Conservation (phyloP, 2,797 vertebrate species). For the Pseudomugil gertrudae region DNA sequence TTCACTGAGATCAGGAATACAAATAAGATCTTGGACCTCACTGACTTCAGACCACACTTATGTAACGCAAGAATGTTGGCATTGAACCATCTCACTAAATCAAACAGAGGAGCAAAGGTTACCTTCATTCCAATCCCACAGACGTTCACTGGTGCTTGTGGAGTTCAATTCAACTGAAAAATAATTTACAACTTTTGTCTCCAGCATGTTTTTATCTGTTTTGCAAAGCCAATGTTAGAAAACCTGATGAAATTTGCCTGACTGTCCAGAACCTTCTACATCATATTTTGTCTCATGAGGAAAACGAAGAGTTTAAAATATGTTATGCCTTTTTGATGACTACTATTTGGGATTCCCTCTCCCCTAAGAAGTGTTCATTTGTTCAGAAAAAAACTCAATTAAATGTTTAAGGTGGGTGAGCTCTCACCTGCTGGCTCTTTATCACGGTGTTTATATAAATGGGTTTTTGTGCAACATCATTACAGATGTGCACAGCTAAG, state of each 20-base stretch:
- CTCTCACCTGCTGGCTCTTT: no score
- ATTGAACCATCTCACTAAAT: conserved; percentile 36
- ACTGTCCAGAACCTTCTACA: background rate
- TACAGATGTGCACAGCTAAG: background rate
- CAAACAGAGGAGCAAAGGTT: conserved; percentile 39
- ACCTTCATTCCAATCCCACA: conserved; percentile 6
- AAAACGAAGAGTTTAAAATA: no score
- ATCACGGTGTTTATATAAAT: no score
- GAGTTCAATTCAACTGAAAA: conserved; percentile 12
- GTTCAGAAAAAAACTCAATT: no score
- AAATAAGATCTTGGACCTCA: conserved; percentile 60
- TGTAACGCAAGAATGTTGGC: conserved; percentile 72
- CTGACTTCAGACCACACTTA: conserved; percentile 64
- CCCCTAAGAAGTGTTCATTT: no score
- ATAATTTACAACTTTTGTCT: background rate
- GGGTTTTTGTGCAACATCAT: background rate
- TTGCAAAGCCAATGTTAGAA: background rate
- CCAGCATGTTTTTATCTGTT: background rate
- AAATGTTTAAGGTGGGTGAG: no score
- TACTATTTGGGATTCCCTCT: no score
- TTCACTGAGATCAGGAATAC: conserved; percentile 61
- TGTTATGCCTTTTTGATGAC: no score
- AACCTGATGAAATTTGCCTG: background rate
- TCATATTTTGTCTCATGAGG: no score
- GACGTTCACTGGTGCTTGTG: background rate